phyloP scores from a whole-genome alignment of 2,797 vertebrate species.

The Manis pentadactyla region DNA sequence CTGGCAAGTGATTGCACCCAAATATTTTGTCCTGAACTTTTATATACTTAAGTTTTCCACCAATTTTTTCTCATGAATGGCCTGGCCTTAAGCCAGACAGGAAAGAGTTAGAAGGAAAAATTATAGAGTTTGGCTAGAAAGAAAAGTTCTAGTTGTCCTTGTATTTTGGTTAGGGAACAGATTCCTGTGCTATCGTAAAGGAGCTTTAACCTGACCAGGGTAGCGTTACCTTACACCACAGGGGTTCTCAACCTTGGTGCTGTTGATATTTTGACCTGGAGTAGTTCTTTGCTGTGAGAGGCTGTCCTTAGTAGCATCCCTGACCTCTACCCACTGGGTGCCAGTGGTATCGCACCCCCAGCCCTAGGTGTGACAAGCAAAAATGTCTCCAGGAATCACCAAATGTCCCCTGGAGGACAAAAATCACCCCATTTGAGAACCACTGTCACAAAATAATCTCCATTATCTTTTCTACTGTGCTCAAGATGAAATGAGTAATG shows the following conservation, averaged over 20 bases:
- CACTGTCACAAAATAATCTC: neutral
- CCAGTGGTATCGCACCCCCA: neutral
- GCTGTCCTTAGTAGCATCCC: neutral
- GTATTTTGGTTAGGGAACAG: constrained; percentile 49
- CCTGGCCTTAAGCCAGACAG: neutral
- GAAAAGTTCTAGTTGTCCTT: constrained; percentile 65
- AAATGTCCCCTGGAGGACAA: neutral
- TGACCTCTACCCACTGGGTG: neutral
- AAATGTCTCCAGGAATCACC: neutral
- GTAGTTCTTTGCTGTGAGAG: neutral
- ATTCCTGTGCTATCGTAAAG: constrained; percentile 65
- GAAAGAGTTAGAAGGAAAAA: constrained; percentile 62
- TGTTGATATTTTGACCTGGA: neutral
- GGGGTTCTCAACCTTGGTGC: neutral
- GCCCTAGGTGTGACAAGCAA: neutral
- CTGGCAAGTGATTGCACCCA: constrained; percentile 38
- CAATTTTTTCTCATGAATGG: constrained; percentile 32
- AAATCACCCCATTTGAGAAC: neutral
- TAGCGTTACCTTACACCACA: constrained; percentile 43
- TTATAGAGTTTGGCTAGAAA: neutral
- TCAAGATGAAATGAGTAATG: neutral
- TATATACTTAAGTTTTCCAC: constrained; percentile 3
- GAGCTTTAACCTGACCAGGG: constrained; percentile 70
- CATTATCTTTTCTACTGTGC: neutral
- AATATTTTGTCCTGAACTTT: constrained; percentile 33